Evolutionary conservation across 2,888 invertebrate genomes (phyloP).

Genomic region (Alsophila aescularia): DNA sequence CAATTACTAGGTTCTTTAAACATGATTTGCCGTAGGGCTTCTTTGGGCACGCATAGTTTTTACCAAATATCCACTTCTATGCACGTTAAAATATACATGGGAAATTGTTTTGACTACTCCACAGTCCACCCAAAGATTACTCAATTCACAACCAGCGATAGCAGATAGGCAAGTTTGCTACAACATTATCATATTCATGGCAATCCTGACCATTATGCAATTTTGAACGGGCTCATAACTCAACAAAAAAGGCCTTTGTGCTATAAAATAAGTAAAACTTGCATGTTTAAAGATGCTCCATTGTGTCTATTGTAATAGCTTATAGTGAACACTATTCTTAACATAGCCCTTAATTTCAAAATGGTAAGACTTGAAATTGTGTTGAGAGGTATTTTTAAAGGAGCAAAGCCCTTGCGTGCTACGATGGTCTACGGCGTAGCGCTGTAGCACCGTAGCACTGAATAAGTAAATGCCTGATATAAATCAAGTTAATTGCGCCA

Average conservation of each 20-base stretch:
- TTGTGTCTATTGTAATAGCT: slow-evolving; percentile 57
- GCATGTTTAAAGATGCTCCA: slow-evolving; percentile 65
- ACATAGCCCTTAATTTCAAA: slow-evolving; percentile 29
- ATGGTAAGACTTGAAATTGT: slow-evolving; percentile 40
- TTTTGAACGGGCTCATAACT: slow-evolving; percentile 58
- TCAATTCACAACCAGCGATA: slow-evolving; percentile 38
- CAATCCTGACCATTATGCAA: slow-evolving; percentile 46
- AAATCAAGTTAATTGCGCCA: slow-evolving; percentile 84
- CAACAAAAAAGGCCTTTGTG: slow-evolving; percentile 54
- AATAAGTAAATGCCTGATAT: slow-evolving; percentile 82
- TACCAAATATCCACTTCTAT: too few species aligned
- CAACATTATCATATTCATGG: slow-evolving; percentile 60
- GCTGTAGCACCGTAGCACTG: slow-evolving; percentile 74
- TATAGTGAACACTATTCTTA: slow-evolving; percentile 47
- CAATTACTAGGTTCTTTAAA: too few species aligned
- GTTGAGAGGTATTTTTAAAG: slow-evolving; percentile 44
- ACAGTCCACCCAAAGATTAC: slow-evolving; percentile 32
- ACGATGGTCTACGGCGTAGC: slow-evolving; percentile 48
- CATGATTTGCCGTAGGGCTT: too few species aligned
- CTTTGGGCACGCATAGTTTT: too few species aligned
- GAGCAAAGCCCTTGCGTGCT: slow-evolving; percentile 63
- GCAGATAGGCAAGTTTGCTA: slow-evolving; percentile 35
- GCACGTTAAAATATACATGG: too few species aligned
- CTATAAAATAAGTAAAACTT: slow-evolving; percentile 65
- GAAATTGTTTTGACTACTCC: not conserved